A percentile compares a stretch with the other conserved stretches of the same genome.
Evolutionary conservation across 2,888 invertebrate genomes (phyloP).

Genomic region (Scaptomyza reducta): DNA sequence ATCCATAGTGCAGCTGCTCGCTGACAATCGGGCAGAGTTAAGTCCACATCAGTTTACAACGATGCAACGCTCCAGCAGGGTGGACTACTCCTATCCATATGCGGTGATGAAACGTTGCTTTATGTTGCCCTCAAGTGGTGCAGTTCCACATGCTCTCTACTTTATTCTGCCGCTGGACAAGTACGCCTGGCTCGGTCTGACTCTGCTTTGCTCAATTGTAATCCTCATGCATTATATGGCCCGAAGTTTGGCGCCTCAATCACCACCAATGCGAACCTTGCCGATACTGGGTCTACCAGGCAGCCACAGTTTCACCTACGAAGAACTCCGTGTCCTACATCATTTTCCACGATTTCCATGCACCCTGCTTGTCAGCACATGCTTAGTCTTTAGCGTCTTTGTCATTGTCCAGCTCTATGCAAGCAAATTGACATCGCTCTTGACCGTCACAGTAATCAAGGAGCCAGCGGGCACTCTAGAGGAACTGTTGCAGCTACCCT

Average conservation of each 20-base stretch:
- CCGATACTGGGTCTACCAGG: slow-evolving; percentile 52
- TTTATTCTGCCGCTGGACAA: slow-evolving; percentile 50
- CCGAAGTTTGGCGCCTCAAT: neutral
- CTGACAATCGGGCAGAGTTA: slow-evolving; percentile 37
- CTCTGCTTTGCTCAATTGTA: neutral
- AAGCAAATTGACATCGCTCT: slow-evolving; percentile 51
- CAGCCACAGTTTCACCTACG: neutral
- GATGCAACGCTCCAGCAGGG: slow-evolving; percentile 12
- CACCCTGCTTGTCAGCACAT: neutral
- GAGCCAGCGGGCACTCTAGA: slow-evolving; percentile 16
- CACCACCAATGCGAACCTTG: slow-evolving; percentile 22
- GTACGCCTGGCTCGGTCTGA: slow-evolving; percentile 44
- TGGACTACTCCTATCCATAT: slow-evolving; percentile 69
- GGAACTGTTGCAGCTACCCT: slow-evolving; percentile 39
- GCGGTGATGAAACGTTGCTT: slow-evolving; percentile 55
- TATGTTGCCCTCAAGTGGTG: slow-evolving; percentile 54
- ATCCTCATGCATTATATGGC: slow-evolving; percentile 13
- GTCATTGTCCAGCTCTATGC: slow-evolving; percentile 46
- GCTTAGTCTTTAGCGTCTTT: slow-evolving; percentile 36
- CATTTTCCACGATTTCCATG: slow-evolving; percentile 7
- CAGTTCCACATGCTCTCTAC: slow-evolving; percentile 46
- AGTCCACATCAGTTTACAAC: slow-evolving; percentile 68
- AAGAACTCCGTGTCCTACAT: neutral
- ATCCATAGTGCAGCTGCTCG: slow-evolving; percentile 36
- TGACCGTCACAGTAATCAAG: slow-evolving; percentile 37